phyloP scores from a whole-genome alignment of 2,888 invertebrate species.

The Automeris io region DNA sequence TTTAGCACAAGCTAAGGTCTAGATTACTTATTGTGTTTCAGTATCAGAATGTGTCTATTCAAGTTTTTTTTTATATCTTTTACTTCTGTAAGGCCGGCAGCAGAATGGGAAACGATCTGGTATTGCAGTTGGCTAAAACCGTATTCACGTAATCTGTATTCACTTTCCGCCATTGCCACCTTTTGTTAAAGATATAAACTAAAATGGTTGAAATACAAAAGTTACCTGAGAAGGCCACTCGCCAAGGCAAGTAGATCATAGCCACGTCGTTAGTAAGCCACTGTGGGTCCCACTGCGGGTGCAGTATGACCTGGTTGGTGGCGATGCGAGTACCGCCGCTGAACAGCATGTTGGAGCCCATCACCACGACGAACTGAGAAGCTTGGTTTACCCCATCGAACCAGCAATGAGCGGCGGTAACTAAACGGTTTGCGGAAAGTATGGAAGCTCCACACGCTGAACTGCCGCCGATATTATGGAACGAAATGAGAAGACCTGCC shows the following conservation, averaged over 20 bases:
- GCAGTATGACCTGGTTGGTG: constrained; percentile 24
- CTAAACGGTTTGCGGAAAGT: constrained; percentile 22
- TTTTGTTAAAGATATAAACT: neutral
- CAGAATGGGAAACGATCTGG: too few relatives aligned
- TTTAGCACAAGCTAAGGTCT: too few relatives aligned
- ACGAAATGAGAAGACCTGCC: constrained; percentile 8
- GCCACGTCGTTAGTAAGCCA: constrained; percentile 27
- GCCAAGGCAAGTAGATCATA: constrained; percentile 21
- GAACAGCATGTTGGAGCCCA: constrained; percentile 31
- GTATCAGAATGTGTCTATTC: too few relatives aligned
- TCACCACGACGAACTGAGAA: constrained; percentile 24
- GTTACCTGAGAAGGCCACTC: constrained; percentile 26
- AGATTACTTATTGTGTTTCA: too few relatives aligned
- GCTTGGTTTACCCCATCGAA: constrained; percentile 25
- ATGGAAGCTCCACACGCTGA: constrained; percentile 29
- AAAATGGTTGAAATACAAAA: neutral
- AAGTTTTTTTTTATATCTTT: too few relatives aligned
- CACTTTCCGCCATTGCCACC: neutral
- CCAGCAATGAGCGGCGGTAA: constrained; percentile 43
- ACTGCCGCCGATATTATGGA: constrained; percentile 10
- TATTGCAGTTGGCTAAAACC: too few relatives aligned
- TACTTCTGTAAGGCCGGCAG: too few relatives aligned
- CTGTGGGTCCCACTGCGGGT: constrained; percentile 24
- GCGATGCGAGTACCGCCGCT: constrained; percentile 28
- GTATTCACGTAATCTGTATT: too few relatives aligned